Evolutionary conservation across 2,797 vertebrate genomes (phyloP), one percentile per base, ranked within the genome.

Genomic region (Aldrovandia affinis): DNA sequence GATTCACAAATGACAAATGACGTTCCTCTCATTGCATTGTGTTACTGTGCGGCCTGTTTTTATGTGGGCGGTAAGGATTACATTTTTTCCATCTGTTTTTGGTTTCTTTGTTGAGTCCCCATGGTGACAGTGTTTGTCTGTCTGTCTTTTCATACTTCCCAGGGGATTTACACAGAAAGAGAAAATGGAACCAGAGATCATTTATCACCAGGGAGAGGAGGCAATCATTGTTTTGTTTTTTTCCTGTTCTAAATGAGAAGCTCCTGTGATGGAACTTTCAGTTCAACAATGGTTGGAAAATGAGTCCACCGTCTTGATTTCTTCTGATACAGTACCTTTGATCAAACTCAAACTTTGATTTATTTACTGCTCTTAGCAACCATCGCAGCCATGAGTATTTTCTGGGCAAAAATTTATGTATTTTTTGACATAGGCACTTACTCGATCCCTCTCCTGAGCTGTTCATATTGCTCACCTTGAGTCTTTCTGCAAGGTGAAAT

Each of bases 91-190:
- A 75, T 22, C 36, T 25, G 18, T 22, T 75, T 75, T 22, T 75
- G 30, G 65, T 77, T 77, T 44, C 73, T 47, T 44, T 77, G 73
- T 44, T 10, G 42, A 20, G 2, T 77, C 42, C 9, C 42, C 73
- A 77, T 77, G 42, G 73, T 15, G 39, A 77, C 73, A 44, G 73
- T 47, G 73, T 73, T 33, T n/a, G 50, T 52, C 50, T 52, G 28
- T 44, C 73, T 10, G 73, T 77, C 42, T 44, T 25, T 77, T 77
- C 20, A 77, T 44, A 44, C 20, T n/a, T 77, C 73, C 39, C 12
- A 0, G 73, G 9, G 73, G 22, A n/a, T 44, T 47, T 20, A 47
- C n/a, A 47, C 25, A 47, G 22, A 77, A 77, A 47, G 68, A 42
- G 25, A 63, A 73, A 73, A 73, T 25, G 18, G 68, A 39, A 20